Base-by-base conservation (phyloP, 2,888 invertebrate species). In the Caenorhabditis zanzibari region DNA sequence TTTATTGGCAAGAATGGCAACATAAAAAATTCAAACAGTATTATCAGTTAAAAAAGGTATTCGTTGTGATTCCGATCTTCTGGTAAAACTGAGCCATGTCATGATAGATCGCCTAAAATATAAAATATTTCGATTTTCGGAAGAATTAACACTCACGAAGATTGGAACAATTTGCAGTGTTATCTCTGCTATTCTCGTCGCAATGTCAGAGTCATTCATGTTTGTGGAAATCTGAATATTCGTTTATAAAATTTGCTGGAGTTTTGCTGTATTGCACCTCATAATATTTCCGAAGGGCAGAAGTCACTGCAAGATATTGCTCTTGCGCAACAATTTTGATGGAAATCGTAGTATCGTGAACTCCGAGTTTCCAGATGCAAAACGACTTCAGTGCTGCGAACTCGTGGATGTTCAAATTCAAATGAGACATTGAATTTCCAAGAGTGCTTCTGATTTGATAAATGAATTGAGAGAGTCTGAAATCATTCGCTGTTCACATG, bases 311-410 rank as follows among this genome's bases (percentile, higher is more conserved):
- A 24, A 9, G 49, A 41, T 84, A 80, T 12, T 84, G 80, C 26
- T 71, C 79, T 71, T 84, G 80, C 12, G 76, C 84, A 24, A 84
- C 47, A 16, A 63, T 54, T 52, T 73, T 68, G 5, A 81, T 64
- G 0, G 81, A 58, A 24, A 76, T 59, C 22, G 84, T 59, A 5
- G 72, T 81, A 16, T 84, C 84, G 6, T 35, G 52, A 19, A 61
- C 52, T 75, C 86, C 85, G 35, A 86, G 41, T 73, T 86, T 86
- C 86, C 82, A 85, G 49, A 81, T 69, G 38, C 83, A 83, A 12
- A 86, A 66, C 0, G 86, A 82, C 47, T 86, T 86, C 5, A 86
- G 59, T 32, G 84, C 86, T 19, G 86, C 84, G 41, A 75, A 82
- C 47, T 86, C 86, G n/a, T 83, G 59, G 44, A 71, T 49, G 26